These are phyloP conservation scores for Rhabdornis inornatus DNA, from an alignment of 2,113 vertebrate species.

Conservation along the genomic window DNA sequence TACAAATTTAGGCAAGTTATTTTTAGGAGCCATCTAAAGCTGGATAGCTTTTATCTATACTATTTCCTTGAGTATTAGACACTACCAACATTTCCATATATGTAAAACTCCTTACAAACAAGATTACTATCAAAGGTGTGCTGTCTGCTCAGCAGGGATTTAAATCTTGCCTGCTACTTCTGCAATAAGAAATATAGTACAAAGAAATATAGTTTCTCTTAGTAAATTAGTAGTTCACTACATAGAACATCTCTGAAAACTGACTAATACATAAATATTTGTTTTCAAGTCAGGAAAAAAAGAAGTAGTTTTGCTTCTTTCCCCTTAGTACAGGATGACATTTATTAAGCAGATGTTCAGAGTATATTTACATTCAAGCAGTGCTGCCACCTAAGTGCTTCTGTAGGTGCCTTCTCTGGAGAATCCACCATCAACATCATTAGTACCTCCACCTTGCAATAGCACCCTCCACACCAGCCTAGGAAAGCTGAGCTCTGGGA, in stretches of 20 bases:
- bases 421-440: background rate
- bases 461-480: rapidly evolving
- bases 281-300: background rate
- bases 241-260: background rate
- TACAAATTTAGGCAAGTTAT: background rate
- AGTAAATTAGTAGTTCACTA: background rate
- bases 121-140: constrained; percentile 27
- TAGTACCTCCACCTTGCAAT: background rate
- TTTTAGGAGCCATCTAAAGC: background rate
- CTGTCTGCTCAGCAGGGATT: background rate
- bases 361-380: background rate
- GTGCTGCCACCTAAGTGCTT: background rate
- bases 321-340: background rate
- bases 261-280: background rate
- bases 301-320: background rate
- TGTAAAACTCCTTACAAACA: background rate
- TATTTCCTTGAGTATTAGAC: background rate
- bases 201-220: background rate
- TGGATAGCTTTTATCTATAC: background rate
- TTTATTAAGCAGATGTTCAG: background rate
- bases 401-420: background rate
- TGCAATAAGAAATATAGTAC: background rate
- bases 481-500: background rate
- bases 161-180: background rate
- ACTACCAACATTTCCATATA: background rate